Conservation (phyloP, 2,797 vertebrate genomes). For the Syngnathus acus region DNA sequence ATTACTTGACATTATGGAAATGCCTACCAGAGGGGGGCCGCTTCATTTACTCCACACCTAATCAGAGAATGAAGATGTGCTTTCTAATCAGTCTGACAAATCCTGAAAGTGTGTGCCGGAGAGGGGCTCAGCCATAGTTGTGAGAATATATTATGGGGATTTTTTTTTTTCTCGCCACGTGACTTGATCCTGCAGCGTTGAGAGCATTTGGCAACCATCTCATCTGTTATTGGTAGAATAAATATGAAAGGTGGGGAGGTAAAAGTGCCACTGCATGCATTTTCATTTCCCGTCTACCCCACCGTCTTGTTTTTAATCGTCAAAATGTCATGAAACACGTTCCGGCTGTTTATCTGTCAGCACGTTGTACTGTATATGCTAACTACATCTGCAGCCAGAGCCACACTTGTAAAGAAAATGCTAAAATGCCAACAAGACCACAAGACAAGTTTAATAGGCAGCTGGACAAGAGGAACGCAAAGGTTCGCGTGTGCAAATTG, state of each 20-base stretch:
- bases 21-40: slow-evolving; percentile 61
- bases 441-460: not conserved
- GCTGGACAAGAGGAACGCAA: slow-evolving; percentile 16
- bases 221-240: slow-evolving; percentile 47
- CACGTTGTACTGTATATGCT: slow-evolving; percentile 25
- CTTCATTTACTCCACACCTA: slow-evolving; percentile 68
- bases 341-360: slow-evolving; percentile 40
- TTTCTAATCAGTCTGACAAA: slow-evolving; percentile 66
- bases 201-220: slow-evolving; percentile 26
- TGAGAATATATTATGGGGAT: slow-evolving; percentile 28
- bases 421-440: not conserved
- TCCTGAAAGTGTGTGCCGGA: slow-evolving; percentile 15
- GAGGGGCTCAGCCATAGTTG: not conserved
- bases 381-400: slow-evolving; percentile 43
- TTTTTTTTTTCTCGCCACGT: slow-evolving; percentile 42
- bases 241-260: slow-evolving; percentile 30
- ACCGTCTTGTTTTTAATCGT: slow-evolving; percentile 41
- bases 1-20: slow-evolving; percentile 73
- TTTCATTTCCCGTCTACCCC: slow-evolving; percentile 30
- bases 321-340: slow-evolving; percentile 47
- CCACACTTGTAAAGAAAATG: slow-evolving; percentile 32
- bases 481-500: no score
- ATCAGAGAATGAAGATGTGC: slow-evolving; percentile 61
- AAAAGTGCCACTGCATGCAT: slow-evolving; percentile 42
- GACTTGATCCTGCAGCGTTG: slow-evolving; percentile 30